Base-by-base conservation (phyloP, 1,140 invertebrate genomes). In the Zaprionus capensis region DNA sequence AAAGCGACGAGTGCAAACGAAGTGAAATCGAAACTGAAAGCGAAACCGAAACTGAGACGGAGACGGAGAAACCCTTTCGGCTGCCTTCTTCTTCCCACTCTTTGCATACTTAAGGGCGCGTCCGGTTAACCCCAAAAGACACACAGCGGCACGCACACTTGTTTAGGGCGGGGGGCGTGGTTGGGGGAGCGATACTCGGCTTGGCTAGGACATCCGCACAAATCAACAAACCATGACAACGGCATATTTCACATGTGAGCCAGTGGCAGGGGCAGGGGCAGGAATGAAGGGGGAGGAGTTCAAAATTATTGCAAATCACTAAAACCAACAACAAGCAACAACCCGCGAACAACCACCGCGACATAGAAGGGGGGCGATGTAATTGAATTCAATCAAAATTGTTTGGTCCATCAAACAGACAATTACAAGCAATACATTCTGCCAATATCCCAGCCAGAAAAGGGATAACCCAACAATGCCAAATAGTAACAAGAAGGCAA, bases 351-450 rank as follows among this genome's bases (percentile, higher is more conserved):
- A 87, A 70, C 61, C 63, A 66, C 69, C 67, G n/a, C 9, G 22
- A 6, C 20, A 28, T 22, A 26, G 57, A 69, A 62, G 57, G 51
- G 71, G 58, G 69, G 77, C 70, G 46, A 77, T 67, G 76, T 90
- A 90, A 90, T 91, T 90, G 81, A 92, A 92, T 92, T 92, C 91
- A 92, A 92, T 92, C 91, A 92, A 92, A 92, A 92, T 92, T 91
- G 79, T 90, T 91, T 91, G 91, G 84, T 68, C 81, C 91, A 92
- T 92, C 91, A 92, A 91, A 82, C 91, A 91, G 77, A 87, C 83
- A 86, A 86, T 86, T 86, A 86, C 82, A 75, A 80, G 83, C 80
- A 55, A 80, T 87, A 86, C 70, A 85, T 85, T 73, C 46, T 53
- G 70, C 46, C 63, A 65, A 69, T 74, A 68, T 44, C 41, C 53